phyloP scores from a whole-genome alignment of 2,888 invertebrate genomes.

The Plebejus anna region DNA sequence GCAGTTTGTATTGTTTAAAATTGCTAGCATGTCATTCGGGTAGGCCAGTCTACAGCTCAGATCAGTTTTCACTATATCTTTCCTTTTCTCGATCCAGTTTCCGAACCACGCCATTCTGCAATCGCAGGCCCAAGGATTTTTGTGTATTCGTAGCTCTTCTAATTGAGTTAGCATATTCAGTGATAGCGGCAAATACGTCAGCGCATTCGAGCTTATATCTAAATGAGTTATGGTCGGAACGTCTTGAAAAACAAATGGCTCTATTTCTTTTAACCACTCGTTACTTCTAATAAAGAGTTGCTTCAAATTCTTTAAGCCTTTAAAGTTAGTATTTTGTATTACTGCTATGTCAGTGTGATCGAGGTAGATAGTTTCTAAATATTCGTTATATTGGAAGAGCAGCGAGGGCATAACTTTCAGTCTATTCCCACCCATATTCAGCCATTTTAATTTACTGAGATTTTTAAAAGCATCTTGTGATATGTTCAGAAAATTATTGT shows the following conservation, averaged over 20 bases:
- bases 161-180: slow-evolving; percentile 83
- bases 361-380: slow-evolving; percentile 80
- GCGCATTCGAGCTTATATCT: slow-evolving; percentile 84
- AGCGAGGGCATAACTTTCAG: slow-evolving; percentile 80
- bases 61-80: slow-evolving; percentile 76
- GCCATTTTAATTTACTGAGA: slow-evolving; percentile 73
- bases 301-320: slow-evolving; percentile 81
- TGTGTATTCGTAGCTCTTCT: slow-evolving; percentile 82
- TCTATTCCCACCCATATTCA: slow-evolving; percentile 81
- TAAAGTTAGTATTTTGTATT: slow-evolving; percentile 83
- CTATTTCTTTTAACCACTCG: slow-evolving; percentile 79
- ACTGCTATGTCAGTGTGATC: slow-evolving; percentile 84
- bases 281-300: slow-evolving; percentile 82
- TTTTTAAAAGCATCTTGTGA: slow-evolving; percentile 81
- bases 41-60: slow-evolving; percentile 84
- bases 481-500: slow-evolving; percentile 81
- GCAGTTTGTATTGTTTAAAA: slow-evolving; percentile 86
- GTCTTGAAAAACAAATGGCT: slow-evolving; percentile 82
- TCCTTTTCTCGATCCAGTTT: slow-evolving; percentile 72
- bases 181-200: slow-evolving; percentile 85
- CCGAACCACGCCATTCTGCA: slow-evolving; percentile 91
- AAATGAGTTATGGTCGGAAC: slow-evolving; percentile 81
- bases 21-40: slow-evolving; percentile 84
- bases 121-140: slow-evolving; percentile 92
- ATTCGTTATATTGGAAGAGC: slow-evolving; percentile 82